A percentile compares a stretch with the other conserved stretches of the same genome.
Evolutionary conservation across 2,797 vertebrate species (phyloP).

Genomic region (Alcedo quadribrachys): DNA sequence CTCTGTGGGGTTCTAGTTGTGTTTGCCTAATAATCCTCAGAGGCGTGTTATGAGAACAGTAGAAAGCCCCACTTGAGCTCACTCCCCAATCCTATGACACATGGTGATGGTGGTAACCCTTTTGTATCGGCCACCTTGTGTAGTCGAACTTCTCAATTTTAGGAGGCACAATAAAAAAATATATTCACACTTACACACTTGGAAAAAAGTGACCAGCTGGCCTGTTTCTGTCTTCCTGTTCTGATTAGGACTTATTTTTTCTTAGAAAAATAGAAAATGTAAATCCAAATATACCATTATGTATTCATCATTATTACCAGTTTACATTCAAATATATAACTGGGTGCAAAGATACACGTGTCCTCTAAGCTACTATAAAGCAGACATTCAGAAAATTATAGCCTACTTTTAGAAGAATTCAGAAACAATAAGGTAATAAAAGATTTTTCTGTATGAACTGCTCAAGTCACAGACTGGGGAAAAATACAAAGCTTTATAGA

Average conservation of each 20-base stretch:
- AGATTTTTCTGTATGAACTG: background rate
- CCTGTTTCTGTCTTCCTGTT: slow-evolving; percentile 4
- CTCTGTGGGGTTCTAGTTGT: background rate
- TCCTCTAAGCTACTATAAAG: background rate
- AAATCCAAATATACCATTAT: background rate
- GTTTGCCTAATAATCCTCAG: background rate
- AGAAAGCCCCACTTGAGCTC: background rate
- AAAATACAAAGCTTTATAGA: background rate
- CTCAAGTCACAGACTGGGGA: background rate
- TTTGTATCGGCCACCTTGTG: background rate
- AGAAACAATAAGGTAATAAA: background rate
- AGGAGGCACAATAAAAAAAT: background rate
- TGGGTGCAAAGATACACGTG: background rate
- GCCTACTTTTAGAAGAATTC: background rate
- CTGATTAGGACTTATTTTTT: slow-evolving; percentile 10
- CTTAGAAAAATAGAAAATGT: slow-evolving; percentile 16
- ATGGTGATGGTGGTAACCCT: background rate
- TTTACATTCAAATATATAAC: background rate
- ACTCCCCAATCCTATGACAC: background rate
- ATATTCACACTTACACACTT: background rate
- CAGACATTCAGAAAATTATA: background rate
- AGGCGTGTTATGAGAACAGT: background rate
- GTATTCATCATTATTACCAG: background rate
- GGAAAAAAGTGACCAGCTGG: background rate
- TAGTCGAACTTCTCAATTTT: background rate